These are phyloP conservation scores for Engraulis encrasicolus DNA, from an alignment of 2,113 vertebrate genomes.

Conservation along the genomic window DNA sequence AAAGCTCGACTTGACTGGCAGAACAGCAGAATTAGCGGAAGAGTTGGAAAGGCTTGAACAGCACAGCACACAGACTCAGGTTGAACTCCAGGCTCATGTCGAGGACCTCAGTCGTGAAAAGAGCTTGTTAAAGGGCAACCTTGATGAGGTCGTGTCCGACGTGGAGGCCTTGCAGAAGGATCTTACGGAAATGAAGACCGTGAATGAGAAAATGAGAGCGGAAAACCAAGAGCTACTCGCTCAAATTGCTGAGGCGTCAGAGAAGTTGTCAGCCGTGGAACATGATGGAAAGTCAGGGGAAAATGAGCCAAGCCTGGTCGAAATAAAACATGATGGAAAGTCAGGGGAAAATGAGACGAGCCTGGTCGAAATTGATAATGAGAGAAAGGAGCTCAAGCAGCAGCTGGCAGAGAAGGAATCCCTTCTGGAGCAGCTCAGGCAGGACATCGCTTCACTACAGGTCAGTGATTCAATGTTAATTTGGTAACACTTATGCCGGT, in stretches of 20 bases:
- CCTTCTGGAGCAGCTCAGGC: slow-evolving; percentile 76
- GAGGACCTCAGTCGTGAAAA: slow-evolving; percentile 80
- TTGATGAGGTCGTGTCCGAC: slow-evolving; percentile 78
- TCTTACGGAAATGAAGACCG: slow-evolving; percentile 79
- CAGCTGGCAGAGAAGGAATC: slow-evolving; percentile 82
- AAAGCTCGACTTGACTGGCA: slow-evolving; percentile 31
- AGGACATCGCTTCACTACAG: slow-evolving; percentile 82
- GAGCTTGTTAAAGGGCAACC: slow-evolving; percentile 71
- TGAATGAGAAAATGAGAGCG: slow-evolving; percentile 74
- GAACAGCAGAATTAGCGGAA: slow-evolving; percentile 56
- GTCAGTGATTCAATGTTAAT: too few relatives aligned
- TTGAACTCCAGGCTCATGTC: slow-evolving; percentile 75
- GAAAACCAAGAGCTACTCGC: slow-evolving; percentile 82
- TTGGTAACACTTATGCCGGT: too few relatives aligned
- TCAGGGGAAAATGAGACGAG: slow-evolving; percentile 39
- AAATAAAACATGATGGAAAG: slow-evolving; percentile 60
- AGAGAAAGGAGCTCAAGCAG: slow-evolving; percentile 63
- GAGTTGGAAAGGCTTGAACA: slow-evolving; percentile 71
- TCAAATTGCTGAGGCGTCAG: slow-evolving; percentile 67
- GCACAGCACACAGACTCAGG: slow-evolving; percentile 60
- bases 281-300: slow-evolving; percentile 58
- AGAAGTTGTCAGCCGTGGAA: slow-evolving; percentile 69
- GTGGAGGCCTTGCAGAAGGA: slow-evolving; percentile 79
- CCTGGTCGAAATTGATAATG: slow-evolving; percentile 59
- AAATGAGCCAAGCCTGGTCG: slow-evolving; percentile 34